A percentile compares a stretch with the other conserved stretches of the same genome.
Conservation (phyloP, 2,888 invertebrate genomes). For the Phalera bucephala region DNA sequence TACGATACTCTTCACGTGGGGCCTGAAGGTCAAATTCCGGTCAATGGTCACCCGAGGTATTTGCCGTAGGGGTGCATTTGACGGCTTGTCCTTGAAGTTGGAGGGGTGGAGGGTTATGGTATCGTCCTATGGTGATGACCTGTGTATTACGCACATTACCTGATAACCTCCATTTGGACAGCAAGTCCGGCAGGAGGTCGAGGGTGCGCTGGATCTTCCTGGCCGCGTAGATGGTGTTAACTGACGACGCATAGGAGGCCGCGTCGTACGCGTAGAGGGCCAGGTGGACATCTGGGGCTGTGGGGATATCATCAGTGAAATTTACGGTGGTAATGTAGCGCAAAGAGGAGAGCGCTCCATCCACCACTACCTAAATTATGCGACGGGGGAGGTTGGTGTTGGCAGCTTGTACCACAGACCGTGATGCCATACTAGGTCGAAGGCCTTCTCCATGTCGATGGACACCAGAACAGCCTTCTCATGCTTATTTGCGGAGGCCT, state of each 20-base stretch:
- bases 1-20: slow-evolving; percentile 10
- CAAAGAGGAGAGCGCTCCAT: no score
- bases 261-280: no score
- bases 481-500: no score
- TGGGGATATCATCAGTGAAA: no score
- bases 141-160: slow-evolving; percentile 26
- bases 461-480: no score
- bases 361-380: slow-evolving; percentile 3
- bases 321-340: slow-evolving; percentile 2
- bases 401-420: slow-evolving; percentile 34
- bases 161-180: no score
- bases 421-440: slow-evolving; percentile 38
- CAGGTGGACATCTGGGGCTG: no score
- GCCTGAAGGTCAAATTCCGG: no score
- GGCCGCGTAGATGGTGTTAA: no score
- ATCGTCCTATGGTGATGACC: slow-evolving; percentile 1
- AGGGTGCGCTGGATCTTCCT: no score
- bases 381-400: slow-evolving; percentile 4
- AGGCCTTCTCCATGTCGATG: slow-evolving; percentile 36
- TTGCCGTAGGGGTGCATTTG: slow-evolving; percentile 9
- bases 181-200: no score
- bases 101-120: background rate
- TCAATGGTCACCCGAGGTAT: slow-evolving; percentile 28
- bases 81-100: slow-evolving; percentile 6
- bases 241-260: slow-evolving; percentile 18